Base-by-base conservation (phyloP, 1,140 invertebrate species). In the Ladona fulva region DNA sequence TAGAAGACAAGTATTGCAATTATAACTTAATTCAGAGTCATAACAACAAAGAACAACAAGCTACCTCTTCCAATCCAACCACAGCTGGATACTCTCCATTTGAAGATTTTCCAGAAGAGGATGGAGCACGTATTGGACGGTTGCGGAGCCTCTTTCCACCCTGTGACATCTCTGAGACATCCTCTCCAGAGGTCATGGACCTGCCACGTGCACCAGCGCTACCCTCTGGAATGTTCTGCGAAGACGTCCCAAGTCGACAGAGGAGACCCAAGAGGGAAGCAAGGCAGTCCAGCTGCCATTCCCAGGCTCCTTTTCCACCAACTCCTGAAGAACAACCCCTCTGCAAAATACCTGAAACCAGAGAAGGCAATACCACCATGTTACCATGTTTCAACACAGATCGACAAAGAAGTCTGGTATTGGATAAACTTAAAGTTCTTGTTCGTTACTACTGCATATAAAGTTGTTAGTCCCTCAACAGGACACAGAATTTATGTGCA, bases 241-340 rank as follows among this genome's bases (percentile, higher is more conserved):
- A 66, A 16, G 52, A 66, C 14, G 52, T 66, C 16, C 95, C 95
- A 74, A 97, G 89, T 78, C 95, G 91, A 84, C 92, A 97, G 24
- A 97, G 84, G 77, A 95, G 87, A 81, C 95, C 93, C 19, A 97
- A 83, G 14, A 98, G 84, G 81, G 93, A 92, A 0, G 95, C 94
- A 12, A 97, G 86, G 83, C 95, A 97, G 82, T 98, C 96, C 85
- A 97, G 95, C 77, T 95, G 92, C 96, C 96, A 97, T 86, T 97
- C 93, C 80, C 90, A 88, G 22, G 89, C 86, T 77, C 89, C 86
- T 85, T 92, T 91, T 25, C 74, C 74, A n/a, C 74, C 74, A 19
- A 16, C 74, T 75, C 74, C 37, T 5, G 24, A 22, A 74, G 24
- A 74, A 74, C 66, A 24, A 14, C 37, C 74, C 14, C 74, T n/a